Percentiles rank a stretch among this genome's conserved stretches.
Evolutionary conservation across 1,140 invertebrate species (phyloP).

Genomic region (Aphelinus certus): DNA sequence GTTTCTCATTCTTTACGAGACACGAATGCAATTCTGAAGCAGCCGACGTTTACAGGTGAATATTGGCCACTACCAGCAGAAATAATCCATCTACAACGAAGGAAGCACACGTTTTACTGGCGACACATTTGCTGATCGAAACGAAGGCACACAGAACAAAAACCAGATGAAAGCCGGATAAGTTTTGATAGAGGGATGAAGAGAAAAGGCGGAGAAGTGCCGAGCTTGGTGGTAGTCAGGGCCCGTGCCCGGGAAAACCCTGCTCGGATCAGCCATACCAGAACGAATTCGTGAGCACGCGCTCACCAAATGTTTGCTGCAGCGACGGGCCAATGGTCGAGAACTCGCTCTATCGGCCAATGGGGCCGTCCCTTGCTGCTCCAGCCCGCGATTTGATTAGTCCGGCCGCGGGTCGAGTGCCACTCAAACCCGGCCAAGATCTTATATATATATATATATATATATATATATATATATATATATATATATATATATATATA

Average conservation of each 20-base stretch:
- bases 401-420: too few relatives aligned
- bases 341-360: neutral
- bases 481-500: too few relatives aligned
- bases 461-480: neutral
- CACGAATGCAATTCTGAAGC: too few relatives aligned
- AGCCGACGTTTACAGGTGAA: neutral
- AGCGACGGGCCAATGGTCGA: too few relatives aligned
- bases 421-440: neutral
- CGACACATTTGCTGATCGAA: too few relatives aligned
- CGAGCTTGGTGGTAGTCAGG: neutral
- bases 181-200: neutral
- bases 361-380: neutral
- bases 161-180: too few relatives aligned
- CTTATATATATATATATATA: neutral
- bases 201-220: neutral
- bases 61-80: neutral
- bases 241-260: slow-evolving; percentile 13
- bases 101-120: neutral
- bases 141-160: too few relatives aligned
- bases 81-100: neutral
- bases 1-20: too few relatives aligned
- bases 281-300: slow-evolving; percentile 10
- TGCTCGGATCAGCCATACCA: neutral
- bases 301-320: neutral
- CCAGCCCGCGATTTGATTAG: neutral